Evolutionary conservation across 2,113 vertebrate species (phyloP).

Genomic region (Procavia capensis): DNA sequence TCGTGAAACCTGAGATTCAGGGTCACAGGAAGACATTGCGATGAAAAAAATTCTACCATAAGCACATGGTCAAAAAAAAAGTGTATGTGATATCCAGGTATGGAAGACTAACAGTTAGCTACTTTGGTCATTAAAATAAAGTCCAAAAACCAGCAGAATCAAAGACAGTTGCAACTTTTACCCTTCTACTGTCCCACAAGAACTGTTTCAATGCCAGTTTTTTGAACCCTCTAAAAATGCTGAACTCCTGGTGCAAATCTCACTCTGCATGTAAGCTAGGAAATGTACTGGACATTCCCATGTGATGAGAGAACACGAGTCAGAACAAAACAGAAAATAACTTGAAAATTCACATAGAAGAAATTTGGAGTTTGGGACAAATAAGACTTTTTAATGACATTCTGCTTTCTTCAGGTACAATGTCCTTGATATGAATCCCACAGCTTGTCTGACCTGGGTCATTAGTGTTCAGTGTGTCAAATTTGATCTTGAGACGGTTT

Average conservation of each 20-base stretch:
- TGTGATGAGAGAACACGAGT: neutral
- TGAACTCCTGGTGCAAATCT: neutral
- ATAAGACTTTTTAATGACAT: neutral
- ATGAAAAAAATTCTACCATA: neutral
- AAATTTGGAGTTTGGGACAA: neutral
- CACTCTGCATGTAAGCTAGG: neutral
- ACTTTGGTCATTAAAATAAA: slow-evolving; percentile 10
- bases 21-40: neutral
- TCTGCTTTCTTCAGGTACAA: neutral
- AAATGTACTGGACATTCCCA: neutral
- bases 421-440: neutral
- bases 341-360: neutral
- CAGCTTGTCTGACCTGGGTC: neutral
- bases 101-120: neutral
- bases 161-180: neutral
- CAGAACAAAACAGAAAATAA: neutral
- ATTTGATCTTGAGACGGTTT: neutral
- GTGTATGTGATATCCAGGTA: neutral
- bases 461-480: neutral
- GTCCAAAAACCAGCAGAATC: neutral
- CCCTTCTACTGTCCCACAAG: neutral
- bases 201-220: neutral
- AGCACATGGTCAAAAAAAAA: neutral
- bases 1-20: neutral
- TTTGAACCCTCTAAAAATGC: neutral